These are phyloP conservation scores for Harpagifer antarcticus DNA, from an alignment of 2,797 vertebrate species.

Conservation along the genomic window DNA sequence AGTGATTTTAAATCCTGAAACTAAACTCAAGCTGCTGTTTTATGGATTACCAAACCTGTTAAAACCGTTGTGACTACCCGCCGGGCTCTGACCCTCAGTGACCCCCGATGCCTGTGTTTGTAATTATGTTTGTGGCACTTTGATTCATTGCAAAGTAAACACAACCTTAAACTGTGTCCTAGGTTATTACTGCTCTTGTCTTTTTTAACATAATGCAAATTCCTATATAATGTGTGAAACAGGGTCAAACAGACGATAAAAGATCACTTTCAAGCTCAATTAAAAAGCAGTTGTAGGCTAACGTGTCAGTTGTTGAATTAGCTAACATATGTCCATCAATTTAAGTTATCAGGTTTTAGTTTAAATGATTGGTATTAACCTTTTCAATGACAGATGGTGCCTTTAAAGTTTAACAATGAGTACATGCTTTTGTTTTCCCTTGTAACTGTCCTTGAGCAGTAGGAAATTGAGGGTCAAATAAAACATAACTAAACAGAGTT, in stretches of 20 bases:
- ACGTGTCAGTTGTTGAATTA: neutral
- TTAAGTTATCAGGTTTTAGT: neutral
- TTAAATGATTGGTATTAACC: neutral
- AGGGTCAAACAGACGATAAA: no score
- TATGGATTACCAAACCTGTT: conserved; percentile 1
- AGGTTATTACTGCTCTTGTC: neutral
- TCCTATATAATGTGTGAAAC: no score
- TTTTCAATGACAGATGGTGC: neutral
- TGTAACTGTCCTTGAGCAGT: neutral
- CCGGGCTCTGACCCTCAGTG: neutral
- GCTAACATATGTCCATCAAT: no score
- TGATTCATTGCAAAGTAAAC: neutral
- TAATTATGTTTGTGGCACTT: neutral
- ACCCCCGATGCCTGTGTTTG: neutral
- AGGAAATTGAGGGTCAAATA: no score
- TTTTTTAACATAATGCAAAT: no score
- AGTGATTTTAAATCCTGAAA: conserved; percentile 13
- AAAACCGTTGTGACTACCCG: neutral
- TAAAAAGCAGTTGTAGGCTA: no score
- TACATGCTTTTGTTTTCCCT: neutral
- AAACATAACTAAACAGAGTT: neutral
- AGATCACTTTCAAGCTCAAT: no score
- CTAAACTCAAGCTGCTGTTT: neutral
- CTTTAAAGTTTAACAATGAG: neutral
- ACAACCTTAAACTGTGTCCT: neutral